A percentile compares a stretch with the other conserved stretches of the same genome.
phyloP scores from a whole-genome alignment of 2,888 invertebrate genomes.

The Chrysotoxum bicinctum region DNA sequence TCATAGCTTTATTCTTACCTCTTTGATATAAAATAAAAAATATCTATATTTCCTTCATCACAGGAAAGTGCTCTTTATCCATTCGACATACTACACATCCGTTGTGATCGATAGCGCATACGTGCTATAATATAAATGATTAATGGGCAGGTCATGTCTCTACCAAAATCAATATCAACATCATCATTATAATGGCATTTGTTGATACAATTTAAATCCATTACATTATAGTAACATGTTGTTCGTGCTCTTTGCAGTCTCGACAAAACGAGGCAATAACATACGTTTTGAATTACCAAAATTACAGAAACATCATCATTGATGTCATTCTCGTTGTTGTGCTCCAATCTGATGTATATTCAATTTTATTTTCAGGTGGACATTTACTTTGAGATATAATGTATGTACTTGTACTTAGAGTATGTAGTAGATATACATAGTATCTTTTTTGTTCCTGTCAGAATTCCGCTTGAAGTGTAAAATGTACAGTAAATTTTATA shows the following conservation, averaged over 20 bases:
- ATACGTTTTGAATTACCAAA: constrained; percentile 54
- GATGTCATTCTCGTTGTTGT: constrained; percentile 10
- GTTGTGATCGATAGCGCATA: constrained; percentile 55
- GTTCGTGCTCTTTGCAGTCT: constrained; percentile 38
- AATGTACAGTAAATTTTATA: not conserved
- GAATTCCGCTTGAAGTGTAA: not conserved
- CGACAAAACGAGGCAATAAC: constrained; percentile 19
- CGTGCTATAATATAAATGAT: constrained; percentile 56
- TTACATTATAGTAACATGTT: constrained; percentile 57
- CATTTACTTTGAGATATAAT: not conserved
- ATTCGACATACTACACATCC: constrained; percentile 26
- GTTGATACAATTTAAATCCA: constrained; percentile 63
- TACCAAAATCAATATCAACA: constrained; percentile 64
- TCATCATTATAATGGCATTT: constrained; percentile 64
- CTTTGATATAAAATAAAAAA: not conserved
- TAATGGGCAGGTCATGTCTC: constrained; percentile 58
- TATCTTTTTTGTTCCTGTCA: not conserved
- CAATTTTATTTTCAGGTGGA: constrained; percentile 28
- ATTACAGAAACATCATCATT: constrained; percentile 42
- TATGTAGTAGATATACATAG: not conserved
- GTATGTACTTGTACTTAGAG: too few relatives aligned
- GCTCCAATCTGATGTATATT: not conserved
- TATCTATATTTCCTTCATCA: not conserved
- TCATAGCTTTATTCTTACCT: not conserved
- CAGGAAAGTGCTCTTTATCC: constrained; percentile 43